Percentiles rank a stretch among this genome's conserved stretches.
These are phyloP conservation scores for Abrostola triplasia DNA, from an alignment of 2,888 invertebrate genomes.

Conservation along the genomic window DNA sequence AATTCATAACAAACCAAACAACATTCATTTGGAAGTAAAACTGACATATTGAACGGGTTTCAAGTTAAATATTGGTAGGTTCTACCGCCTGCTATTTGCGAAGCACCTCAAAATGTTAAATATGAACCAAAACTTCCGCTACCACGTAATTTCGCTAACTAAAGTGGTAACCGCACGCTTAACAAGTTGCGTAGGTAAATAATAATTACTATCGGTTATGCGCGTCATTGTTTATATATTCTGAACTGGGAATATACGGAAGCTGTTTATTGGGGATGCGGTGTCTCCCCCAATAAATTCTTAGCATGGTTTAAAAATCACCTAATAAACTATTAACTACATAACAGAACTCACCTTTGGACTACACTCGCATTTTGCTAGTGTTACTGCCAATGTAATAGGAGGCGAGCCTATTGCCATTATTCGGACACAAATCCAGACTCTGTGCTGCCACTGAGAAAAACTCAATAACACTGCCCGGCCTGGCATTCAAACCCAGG, in stretches of 20 bases:
- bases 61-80: conserved; percentile 5
- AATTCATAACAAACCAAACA: too few species aligned
- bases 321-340: too few species aligned
- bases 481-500: too few species aligned
- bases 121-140: conserved; percentile 46
- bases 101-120: conserved; percentile 46
- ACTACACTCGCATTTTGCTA: too few species aligned
- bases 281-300: neutral
- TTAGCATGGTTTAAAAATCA: neutral
- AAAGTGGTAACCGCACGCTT: conserved; percentile 38
- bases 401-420: too few species aligned
- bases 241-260: neutral
- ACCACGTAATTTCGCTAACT: conserved; percentile 45
- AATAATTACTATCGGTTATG: conserved; percentile 33
- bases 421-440: too few species aligned
- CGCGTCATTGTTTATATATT: conserved; percentile 25
- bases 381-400: too few species aligned
- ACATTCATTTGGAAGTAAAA: too few species aligned
- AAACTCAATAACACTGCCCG: too few species aligned
- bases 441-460: too few species aligned
- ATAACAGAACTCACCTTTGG: too few species aligned
- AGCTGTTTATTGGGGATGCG: neutral
- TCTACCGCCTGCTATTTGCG: conserved; percentile 37
- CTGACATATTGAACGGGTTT: too few species aligned
- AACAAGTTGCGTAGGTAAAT: conserved; percentile 42